Evolutionary conservation across 2,888 invertebrate species (phyloP).

Genomic region (Drosophila histrio): DNA sequence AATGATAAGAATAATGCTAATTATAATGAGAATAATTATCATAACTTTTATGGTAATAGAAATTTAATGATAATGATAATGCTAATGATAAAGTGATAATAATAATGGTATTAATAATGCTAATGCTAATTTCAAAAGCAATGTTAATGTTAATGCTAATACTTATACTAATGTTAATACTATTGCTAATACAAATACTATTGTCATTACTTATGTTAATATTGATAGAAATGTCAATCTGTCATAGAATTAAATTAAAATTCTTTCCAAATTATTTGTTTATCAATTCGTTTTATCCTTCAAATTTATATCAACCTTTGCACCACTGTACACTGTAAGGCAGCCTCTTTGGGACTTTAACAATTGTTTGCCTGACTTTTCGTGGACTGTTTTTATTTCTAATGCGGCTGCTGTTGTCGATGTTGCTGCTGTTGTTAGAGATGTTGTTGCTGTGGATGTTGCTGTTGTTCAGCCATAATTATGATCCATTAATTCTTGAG

Average conservation of each 20-base stretch:
- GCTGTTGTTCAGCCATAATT: constrained; percentile 70
- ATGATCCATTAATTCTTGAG: constrained; percentile 77
- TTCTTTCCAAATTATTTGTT: background rate
- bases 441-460: constrained; percentile 25
- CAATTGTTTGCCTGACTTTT: constrained; percentile 30
- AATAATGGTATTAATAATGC: background rate
- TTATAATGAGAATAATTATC: background rate
- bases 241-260: background rate
- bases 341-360: constrained; percentile 26
- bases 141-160: background rate
- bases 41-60: too few species aligned
- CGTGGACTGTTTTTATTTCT: constrained; percentile 69
- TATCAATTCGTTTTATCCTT: background rate
- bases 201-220: background rate
- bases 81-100: background rate
- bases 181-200: background rate
- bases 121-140: background rate
- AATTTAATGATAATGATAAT: background rate
- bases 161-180: background rate
- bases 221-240: background rate
- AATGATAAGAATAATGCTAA: background rate
- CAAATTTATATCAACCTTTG: background rate
- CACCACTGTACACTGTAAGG: constrained; percentile 31
- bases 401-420: constrained; percentile 49
- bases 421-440: constrained; percentile 19